A percentile compares a stretch with the other conserved stretches of the same genome.
phyloP scores from a whole-genome alignment of 2,888 invertebrate genomes.

The Suillia variegata region DNA sequence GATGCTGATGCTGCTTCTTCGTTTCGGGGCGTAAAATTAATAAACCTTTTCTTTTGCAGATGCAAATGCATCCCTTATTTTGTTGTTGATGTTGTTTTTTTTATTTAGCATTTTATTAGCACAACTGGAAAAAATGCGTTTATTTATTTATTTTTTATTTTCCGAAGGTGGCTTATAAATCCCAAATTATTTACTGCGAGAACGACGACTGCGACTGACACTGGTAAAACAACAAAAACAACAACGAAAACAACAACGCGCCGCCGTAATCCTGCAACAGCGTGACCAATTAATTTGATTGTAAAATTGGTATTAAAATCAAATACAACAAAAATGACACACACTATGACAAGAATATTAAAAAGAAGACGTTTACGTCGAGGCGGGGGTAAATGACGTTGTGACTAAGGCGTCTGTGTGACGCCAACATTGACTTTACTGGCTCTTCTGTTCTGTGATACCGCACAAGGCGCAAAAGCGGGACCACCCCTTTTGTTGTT shows the following conservation, averaged over 20 bases:
- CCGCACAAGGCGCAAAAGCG: constrained; percentile 19
- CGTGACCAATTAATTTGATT: constrained; percentile 62
- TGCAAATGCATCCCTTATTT: constrained; percentile 41
- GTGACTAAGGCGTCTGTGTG: too few relatives aligned
- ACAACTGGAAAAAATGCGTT: constrained; percentile 24
- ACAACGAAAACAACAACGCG: too few relatives aligned
- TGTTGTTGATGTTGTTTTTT: too few relatives aligned
- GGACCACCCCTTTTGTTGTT: constrained; percentile 16
- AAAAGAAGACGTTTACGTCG: constrained; percentile 36
- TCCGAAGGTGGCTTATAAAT: not conserved
- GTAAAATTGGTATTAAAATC: constrained; percentile 61
- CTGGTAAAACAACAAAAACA: too few relatives aligned
- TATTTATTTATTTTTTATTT: constrained; percentile 34
- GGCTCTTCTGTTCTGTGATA: too few relatives aligned
- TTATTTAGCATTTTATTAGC: too few relatives aligned
- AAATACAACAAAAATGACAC: constrained; percentile 48
- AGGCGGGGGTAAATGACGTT: too few relatives aligned
- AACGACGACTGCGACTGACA: not conserved
- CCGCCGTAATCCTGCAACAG: constrained; percentile 50
- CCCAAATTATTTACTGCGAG: not conserved
- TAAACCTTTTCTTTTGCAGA: too few relatives aligned
- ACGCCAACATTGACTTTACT: too few relatives aligned
- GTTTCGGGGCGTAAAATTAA: not conserved
- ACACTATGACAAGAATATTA: constrained; percentile 55
- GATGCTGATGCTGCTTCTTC: constrained; percentile 7